A percentile compares a stretch with the other conserved stretches of the same genome.
Conservation (phyloP, 1,140 invertebrate genomes). For the Mactra quadrangularis region DNA sequence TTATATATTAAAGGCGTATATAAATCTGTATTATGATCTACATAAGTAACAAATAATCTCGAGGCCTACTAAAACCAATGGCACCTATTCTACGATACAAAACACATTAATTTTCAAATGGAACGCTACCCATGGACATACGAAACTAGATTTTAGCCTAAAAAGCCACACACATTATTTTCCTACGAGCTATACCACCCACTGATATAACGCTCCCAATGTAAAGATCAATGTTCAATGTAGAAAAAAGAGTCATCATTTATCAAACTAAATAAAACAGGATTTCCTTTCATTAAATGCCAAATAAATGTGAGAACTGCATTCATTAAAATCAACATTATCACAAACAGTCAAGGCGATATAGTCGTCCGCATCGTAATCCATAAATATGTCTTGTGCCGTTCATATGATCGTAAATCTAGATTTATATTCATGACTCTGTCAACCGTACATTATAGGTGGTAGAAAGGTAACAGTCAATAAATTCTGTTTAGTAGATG, state of each 20-base stretch:
- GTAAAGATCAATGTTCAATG: background rate
- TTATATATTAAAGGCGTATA: too few species aligned
- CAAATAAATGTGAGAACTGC: constrained; percentile 34
- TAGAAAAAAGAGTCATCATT: background rate
- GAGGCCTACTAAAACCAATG: too few species aligned
- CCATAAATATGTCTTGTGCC: constrained; percentile 33
- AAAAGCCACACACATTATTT: too few species aligned
- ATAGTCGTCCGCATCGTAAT: background rate
- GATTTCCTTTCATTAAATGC: constrained; percentile 20
- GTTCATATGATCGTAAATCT: constrained; percentile 24
- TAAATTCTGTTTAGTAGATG: background rate
- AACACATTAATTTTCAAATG: too few species aligned
- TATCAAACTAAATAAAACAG: constrained; percentile 12
- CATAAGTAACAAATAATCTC: too few species aligned
- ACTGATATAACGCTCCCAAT: too few species aligned
- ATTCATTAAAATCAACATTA: constrained; percentile 31
- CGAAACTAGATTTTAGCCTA: too few species aligned
- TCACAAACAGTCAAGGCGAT: constrained; percentile 11
- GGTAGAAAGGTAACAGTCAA: constrained; percentile 25
- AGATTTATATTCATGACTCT: constrained; percentile 10
- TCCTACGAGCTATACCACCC: too few species aligned
- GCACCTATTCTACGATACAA: too few species aligned
- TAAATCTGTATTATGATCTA: too few species aligned
- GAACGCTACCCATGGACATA: too few species aligned
- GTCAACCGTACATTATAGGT: constrained; percentile 3